These are phyloP conservation scores for Typhlichthys eigenmanni DNA, from an alignment of 2,797 vertebrate species.

Conservation along the genomic window DNA sequence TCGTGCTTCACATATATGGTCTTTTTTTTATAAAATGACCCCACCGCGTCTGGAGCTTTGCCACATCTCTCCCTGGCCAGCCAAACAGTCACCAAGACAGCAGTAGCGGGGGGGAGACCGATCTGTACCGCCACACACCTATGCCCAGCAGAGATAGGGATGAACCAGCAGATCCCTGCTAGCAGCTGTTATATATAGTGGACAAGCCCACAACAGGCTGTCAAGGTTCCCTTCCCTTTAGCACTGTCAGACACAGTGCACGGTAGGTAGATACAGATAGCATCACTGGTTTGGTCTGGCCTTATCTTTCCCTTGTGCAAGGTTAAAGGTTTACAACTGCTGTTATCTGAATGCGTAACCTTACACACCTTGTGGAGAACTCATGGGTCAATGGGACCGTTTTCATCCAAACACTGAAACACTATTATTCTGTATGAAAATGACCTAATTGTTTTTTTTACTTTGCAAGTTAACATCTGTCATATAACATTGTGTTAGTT, in stretches of 20 bases:
- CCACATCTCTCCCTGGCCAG: slow-evolving; percentile 54
- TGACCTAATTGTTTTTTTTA: too few relatives aligned
- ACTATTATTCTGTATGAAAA: too few relatives aligned
- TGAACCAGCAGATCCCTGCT: slow-evolving; percentile 41
- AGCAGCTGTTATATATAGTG: slow-evolving; percentile 43
- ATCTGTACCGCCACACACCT: slow-evolving; percentile 51
- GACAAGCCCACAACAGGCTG: slow-evolving; percentile 40
- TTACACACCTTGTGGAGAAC: too few relatives aligned
- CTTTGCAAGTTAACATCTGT: too few relatives aligned
- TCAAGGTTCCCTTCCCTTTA: slow-evolving; percentile 21
- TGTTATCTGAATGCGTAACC: too few relatives aligned
- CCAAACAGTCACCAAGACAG: slow-evolving; percentile 43
- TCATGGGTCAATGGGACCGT: too few relatives aligned
- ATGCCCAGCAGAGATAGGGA: slow-evolving; percentile 51
- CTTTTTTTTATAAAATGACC: background rate
- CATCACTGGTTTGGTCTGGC: slow-evolving; percentile 26
- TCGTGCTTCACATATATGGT: slow-evolving; percentile 54
- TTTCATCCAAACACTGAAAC: too few relatives aligned
- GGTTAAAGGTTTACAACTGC: too few relatives aligned
- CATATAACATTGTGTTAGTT: too few relatives aligned
- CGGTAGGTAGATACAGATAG: background rate
- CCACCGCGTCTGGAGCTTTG: slow-evolving; percentile 37
- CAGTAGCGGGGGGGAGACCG: slow-evolving; percentile 25
- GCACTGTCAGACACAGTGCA: slow-evolving; percentile 30
- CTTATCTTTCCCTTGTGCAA: slow-evolving; percentile 33